Percentiles rank a stretch among this genome's conserved stretches.
phyloP scores from a whole-genome alignment of 2,888 invertebrate species.

The Alcis repandata region DNA sequence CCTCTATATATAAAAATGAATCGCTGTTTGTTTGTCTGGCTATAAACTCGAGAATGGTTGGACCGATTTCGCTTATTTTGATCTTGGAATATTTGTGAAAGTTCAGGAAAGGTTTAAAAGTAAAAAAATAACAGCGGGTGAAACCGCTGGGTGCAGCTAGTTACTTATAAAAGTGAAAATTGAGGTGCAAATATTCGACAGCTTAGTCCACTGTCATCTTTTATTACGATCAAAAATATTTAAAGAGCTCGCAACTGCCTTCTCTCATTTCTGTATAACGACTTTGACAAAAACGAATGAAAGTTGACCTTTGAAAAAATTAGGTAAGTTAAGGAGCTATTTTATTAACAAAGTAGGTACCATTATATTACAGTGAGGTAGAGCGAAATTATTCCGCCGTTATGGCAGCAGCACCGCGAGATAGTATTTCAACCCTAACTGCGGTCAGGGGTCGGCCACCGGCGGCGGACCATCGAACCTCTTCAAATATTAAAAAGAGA shows the following conservation, averaged over 20 bases:
- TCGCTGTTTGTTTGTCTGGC: too few species aligned
- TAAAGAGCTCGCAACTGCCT: background rate
- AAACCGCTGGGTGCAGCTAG: too few species aligned
- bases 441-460: constrained; percentile 63
- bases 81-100: too few species aligned
- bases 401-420: constrained; percentile 32
- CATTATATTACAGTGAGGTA: constrained; percentile 33
- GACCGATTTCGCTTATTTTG: too few species aligned
- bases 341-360: constrained; percentile 22
- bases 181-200: background rate
- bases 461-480: constrained; percentile 65
- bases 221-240: background rate
- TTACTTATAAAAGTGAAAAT: background rate
- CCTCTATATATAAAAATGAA: too few species aligned
- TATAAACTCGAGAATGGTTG: too few species aligned
- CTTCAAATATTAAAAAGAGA: constrained; percentile 75
- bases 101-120: too few species aligned
- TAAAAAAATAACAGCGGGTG: too few species aligned
- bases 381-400: constrained; percentile 32
- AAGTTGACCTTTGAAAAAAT: constrained; percentile 19
- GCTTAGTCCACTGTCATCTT: background rate
- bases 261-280: constrained; percentile 4
- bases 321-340: constrained; percentile 16
- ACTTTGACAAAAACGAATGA: constrained; percentile 10
- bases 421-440: constrained; percentile 59